These are phyloP conservation scores for Thaumetopoea pityocampa DNA, from an alignment of 1,140 invertebrate species.

Conservation along the genomic window DNA sequence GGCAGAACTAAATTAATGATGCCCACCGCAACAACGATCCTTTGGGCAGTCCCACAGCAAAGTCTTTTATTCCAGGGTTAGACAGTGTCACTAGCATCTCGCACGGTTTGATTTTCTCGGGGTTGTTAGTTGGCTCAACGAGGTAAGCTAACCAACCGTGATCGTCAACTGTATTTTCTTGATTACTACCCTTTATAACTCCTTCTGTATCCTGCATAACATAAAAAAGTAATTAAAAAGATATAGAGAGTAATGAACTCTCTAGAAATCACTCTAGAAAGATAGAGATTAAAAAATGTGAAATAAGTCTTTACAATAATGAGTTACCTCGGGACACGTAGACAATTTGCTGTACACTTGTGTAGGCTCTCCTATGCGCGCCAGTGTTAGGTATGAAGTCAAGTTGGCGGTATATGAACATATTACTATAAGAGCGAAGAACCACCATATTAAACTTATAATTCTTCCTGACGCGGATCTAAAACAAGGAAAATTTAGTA, in stretches of 20 bases:
- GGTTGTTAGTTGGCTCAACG: slow-evolving; percentile 12
- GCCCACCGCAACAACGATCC: slow-evolving; percentile 53
- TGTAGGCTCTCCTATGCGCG: slow-evolving; percentile 90
- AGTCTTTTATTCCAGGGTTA: slow-evolving; percentile 45
- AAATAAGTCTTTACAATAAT: slow-evolving; percentile 2
- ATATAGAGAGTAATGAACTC: too few relatives aligned
- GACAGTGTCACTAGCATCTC: slow-evolving; percentile 36
- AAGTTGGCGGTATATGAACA: slow-evolving; percentile 98
- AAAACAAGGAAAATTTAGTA: too few relatives aligned
- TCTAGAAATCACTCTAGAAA: slow-evolving; percentile 6
- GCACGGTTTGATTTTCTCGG: slow-evolving; percentile 25
- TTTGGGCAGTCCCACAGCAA: slow-evolving; percentile 55
- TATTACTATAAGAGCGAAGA: slow-evolving; percentile 97
- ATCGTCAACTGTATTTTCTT: slow-evolving; percentile 20
- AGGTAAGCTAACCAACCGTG: slow-evolving; percentile 31
- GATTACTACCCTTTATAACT: slow-evolving; percentile 12
- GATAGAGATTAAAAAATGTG: background rate
- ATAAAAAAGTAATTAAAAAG: too few relatives aligned
- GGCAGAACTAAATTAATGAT: slow-evolving; percentile 11
- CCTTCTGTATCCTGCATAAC: slow-evolving; percentile 28
- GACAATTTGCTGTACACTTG: slow-evolving; percentile 38
- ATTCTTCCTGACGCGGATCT: slow-evolving; percentile 95
- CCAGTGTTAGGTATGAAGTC: slow-evolving; percentile 95
- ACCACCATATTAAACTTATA: slow-evolving; percentile 98
- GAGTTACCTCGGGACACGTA: slow-evolving; percentile 48